phyloP scores from a whole-genome alignment of 2,888 invertebrate species.

The Hedya salicella region DNA sequence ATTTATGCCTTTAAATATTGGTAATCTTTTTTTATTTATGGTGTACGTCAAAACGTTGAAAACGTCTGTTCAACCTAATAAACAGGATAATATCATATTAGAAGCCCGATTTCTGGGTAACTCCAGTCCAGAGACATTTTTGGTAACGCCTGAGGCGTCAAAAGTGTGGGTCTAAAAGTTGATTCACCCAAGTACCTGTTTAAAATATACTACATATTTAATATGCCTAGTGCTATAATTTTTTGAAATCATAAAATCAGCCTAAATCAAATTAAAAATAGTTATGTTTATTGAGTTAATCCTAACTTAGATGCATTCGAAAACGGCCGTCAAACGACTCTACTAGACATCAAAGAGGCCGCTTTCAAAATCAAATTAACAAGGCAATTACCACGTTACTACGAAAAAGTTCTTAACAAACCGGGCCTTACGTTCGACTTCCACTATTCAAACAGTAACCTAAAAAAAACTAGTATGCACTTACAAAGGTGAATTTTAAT shows the following conservation, averaged over 20 bases:
- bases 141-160: too few relatives aligned
- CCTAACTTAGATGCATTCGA: constrained; percentile 61
- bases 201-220: too few relatives aligned
- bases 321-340: constrained; percentile 72
- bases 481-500: constrained; percentile 13
- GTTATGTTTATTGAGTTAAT: constrained; percentile 21
- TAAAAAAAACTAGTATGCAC: constrained; percentile 14
- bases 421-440: constrained; percentile 60
- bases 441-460: constrained; percentile 47
- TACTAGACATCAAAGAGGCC: constrained; percentile 71
- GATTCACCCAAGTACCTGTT: too few relatives aligned
- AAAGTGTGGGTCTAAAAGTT: too few relatives aligned
- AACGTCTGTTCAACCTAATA: too few relatives aligned
- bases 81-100: too few relatives aligned
- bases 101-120: too few relatives aligned
- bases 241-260: neutral
- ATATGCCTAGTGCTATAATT: too few relatives aligned
- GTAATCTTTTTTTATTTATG: too few relatives aligned
- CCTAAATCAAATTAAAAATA: constrained; percentile 7
- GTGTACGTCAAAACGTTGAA: too few relatives aligned
- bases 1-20: too few relatives aligned
- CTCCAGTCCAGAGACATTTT: too few relatives aligned
- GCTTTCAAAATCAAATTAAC: constrained; percentile 76
- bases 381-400: constrained; percentile 78
- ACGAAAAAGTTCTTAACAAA: constrained; percentile 64